Evolutionary conservation across 1,140 invertebrate species (phyloP).

Genomic region (Solenopsis invicta): DNA sequence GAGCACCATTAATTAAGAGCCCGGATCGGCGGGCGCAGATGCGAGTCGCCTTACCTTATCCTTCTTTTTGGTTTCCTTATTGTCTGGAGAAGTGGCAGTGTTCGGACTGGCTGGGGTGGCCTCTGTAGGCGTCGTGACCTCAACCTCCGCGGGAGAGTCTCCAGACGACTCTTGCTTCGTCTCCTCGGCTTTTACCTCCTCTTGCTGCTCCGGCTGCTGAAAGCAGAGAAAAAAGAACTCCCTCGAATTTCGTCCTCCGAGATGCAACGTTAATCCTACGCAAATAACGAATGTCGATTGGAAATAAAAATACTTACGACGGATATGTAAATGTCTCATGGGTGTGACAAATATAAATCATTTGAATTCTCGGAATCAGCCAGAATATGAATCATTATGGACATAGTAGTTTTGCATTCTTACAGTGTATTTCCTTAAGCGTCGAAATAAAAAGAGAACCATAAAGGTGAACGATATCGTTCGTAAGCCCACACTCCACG

Average conservation of each 20-base stretch:
- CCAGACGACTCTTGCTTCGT: conserved; percentile 82
- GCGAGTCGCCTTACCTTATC: conserved; percentile 88
- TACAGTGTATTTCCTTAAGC: not conserved
- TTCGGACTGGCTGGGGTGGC: conserved; percentile 83
- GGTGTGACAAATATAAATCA: not conserved
- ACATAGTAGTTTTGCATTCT: not conserved
- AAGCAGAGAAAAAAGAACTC: not conserved
- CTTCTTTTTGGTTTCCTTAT: conserved; percentile 92
- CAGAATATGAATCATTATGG: not conserved
- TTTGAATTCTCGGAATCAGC: not conserved
- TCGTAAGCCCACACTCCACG: conserved; percentile 2
- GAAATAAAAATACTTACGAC: not conserved
- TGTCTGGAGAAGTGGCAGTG: conserved; percentile 89
- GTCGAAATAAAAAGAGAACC: not conserved
- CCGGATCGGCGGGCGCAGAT: not conserved
- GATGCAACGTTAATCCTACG: not conserved
- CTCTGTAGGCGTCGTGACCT: conserved; percentile 85
- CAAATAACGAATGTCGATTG: not conserved
- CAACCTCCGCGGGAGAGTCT: conserved; percentile 86
- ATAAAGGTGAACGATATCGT: conserved; percentile 4
- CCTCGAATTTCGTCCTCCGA: not conserved
- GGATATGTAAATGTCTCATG: not conserved
- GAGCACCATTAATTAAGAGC: not conserved
- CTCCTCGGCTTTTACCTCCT: conserved; percentile 85
- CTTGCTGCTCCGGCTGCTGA: conserved; percentile 70